Evolutionary conservation across 1,140 invertebrate species (phyloP), one percentile per base, ranked within the genome.

Genomic region (Pseudomyrmex dendroicus): DNA sequence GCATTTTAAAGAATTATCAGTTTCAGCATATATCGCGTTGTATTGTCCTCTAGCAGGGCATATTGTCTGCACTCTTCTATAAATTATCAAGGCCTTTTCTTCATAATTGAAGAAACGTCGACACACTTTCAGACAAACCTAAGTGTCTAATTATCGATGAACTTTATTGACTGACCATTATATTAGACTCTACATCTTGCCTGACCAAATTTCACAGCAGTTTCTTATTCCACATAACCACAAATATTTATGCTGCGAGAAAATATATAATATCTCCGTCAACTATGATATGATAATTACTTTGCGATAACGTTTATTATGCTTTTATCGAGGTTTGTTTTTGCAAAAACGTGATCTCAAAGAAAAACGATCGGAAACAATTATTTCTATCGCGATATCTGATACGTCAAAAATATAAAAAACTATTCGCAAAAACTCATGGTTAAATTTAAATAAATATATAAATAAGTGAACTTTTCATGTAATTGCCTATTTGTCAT

Each of bases 161-260:
- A 66, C 17, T 77, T 35, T 62, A 89, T 87, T 89, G 90, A 91
- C 90, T 91, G 90, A 91, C 90, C 77, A 87, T 90, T 90, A 91
- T 90, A 87, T 89, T 68, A 91, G 89, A 90, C 90, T 90, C 89
- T 91, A 89, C 89, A 90, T 78, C 76, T 82, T 76, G 48, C 61
- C 54, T 46, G 52, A 76, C 54, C 15, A 66, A 35, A 25, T 62
- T 82, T 87, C 54, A 68, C 44, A 59, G 61, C 46, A 20, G 46
- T 62, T 59, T 63, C 50, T 70, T 67, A 88, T 84, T 88, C 86
- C 86, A 88, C 86, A 88, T 87, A 88, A 88, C 85, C 59, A 82
- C 73, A 48, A 48, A 57, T 54, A 52, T 54, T 74, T 74, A 44
- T 7, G 3, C 61, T 22, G 46, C 22, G 57, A 44, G 50, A 44